A percentile compares a stretch with the other conserved stretches of the same genome.
These are phyloP conservation scores for Sigmodon hispidus DNA, from an alignment of 2,113 vertebrate genomes.

Conservation along the genomic window DNA sequence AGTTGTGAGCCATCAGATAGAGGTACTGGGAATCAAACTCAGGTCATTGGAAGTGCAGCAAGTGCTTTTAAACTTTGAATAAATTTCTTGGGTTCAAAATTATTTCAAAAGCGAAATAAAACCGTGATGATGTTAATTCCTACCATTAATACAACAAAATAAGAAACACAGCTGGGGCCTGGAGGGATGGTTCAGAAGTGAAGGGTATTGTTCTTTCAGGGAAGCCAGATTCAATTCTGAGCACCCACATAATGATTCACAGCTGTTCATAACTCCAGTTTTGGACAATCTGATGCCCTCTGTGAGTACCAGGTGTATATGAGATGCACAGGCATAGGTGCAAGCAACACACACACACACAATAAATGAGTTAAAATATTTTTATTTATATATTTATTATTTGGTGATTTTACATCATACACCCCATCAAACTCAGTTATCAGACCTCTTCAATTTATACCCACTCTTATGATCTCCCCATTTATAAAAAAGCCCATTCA, in stretches of 20 bases:
- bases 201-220: neutral
- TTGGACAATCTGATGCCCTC: neutral
- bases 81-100: constrained; percentile 20
- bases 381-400: too few species aligned
- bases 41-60: neutral
- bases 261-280: neutral
- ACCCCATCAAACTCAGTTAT: too few species aligned
- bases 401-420: too few species aligned
- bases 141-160: neutral
- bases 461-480: too few species aligned
- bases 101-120: constrained; percentile 19
- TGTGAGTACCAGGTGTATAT: neutral
- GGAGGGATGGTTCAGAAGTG: neutral
- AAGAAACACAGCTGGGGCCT: neutral
- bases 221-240: neutral
- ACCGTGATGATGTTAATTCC: neutral
- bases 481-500: too few species aligned
- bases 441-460: too few species aligned
- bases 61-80: too few species aligned
- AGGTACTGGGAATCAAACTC: neutral
- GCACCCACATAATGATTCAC: neutral
- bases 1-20: neutral
- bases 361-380: neutral
- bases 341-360: neutral
- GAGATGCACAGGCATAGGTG: neutral